Evolutionary conservation across 1,140 invertebrate genomes (phyloP).

Genomic region (Amphibalanus amphitrite): DNA sequence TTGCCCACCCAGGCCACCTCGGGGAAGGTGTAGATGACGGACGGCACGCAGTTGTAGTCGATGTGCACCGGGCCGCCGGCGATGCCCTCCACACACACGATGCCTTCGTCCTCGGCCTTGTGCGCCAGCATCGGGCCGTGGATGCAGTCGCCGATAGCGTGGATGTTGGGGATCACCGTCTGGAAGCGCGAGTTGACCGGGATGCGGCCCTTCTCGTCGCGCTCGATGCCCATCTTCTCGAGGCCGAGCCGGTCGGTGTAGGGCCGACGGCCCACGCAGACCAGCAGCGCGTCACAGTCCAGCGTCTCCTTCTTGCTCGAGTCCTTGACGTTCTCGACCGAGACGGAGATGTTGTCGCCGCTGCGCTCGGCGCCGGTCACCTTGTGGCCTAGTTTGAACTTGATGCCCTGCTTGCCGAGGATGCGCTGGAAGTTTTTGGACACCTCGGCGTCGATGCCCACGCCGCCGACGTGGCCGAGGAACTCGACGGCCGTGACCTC

Average conservation of each 20-base stretch:
- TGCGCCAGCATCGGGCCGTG: constrained; percentile 99
- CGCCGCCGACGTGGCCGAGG: constrained; percentile 74
- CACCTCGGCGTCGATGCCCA: constrained; percentile 92
- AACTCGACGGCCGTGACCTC: constrained; percentile 94
- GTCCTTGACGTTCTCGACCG: constrained; percentile 68
- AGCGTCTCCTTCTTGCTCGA: constrained; percentile 27
- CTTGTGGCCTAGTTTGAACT: constrained; percentile 92
- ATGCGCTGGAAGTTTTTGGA: constrained; percentile 92
- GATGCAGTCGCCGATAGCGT: constrained; percentile 96
- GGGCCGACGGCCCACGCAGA: constrained; percentile 87
- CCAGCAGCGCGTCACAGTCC: constrained; percentile 78
- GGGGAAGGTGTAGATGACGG: constrained; percentile 95
- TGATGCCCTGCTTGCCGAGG: constrained; percentile 81
- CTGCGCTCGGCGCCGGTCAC: constrained; percentile 62
- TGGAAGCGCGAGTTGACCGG: constrained; percentile 91
- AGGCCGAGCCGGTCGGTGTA: constrained; percentile 83
- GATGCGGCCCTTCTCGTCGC: constrained; percentile 82
- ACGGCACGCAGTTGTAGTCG: constrained; percentile 98
- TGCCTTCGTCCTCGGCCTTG: constrained; percentile 98
- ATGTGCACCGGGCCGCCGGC: constrained; percentile 83
- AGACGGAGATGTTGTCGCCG: constrained; percentile 44
- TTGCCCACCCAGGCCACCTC: constrained; percentile 99
- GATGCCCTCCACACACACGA: constrained; percentile 95
- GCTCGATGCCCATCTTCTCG: constrained; percentile 79
- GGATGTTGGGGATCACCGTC: constrained; percentile 87